Evolutionary conservation across 64 coral and sea anemone species (phyloP), one percentile per base, ranked within the genome.

Genomic region (Montipora cactus): DNA sequence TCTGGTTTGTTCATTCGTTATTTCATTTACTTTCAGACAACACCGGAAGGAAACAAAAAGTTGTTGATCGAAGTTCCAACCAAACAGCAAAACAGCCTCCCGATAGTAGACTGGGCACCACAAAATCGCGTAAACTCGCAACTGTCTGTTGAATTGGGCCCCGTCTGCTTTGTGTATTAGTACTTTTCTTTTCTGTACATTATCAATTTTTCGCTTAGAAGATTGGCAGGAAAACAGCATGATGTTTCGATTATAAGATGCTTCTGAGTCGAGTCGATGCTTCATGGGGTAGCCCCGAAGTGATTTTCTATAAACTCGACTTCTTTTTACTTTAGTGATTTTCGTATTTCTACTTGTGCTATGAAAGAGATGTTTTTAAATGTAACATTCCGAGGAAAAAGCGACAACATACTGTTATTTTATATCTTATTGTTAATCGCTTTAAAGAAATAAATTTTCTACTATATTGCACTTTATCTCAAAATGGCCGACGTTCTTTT

Each of bases 141-240:
- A 7, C 78, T 93, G 15, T 79, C 85, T 23, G 52, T 93, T 71
- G 92, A 93, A 93, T n/a, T 93, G 61, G 92, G 92, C 59, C 92
- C 92, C 50, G 84, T 93, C 19, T 93, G 92, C 78, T 93, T 93
- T 61, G 84, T 78, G 75, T 93, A 93, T 86, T 86, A 86, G 81
- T 19, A 48, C 81, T 19, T 28, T 22, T 37, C 13, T 18, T 47
- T 20, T 48, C 47, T 86, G 66, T 86, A 86, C 66, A 71, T 86
- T 86, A 66, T 71, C 64, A 3, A 84, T 67, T 86, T 59, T 67
- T 18, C 45, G 82, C 82, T 71, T 72, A 71, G 68, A 49, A 70
- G 70, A 86, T 86, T 86, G 71, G 62, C 45, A 70, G 44, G 45
- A 72, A 28, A 20, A 23, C 37, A 61, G 10, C 21, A 81, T 21